A percentile compares a stretch with the other conserved stretches of the same genome.
These are phyloP conservation scores for Sebastolobus alascanus DNA, from an alignment of 2,797 vertebrate genomes.

Conservation along the genomic window DNA sequence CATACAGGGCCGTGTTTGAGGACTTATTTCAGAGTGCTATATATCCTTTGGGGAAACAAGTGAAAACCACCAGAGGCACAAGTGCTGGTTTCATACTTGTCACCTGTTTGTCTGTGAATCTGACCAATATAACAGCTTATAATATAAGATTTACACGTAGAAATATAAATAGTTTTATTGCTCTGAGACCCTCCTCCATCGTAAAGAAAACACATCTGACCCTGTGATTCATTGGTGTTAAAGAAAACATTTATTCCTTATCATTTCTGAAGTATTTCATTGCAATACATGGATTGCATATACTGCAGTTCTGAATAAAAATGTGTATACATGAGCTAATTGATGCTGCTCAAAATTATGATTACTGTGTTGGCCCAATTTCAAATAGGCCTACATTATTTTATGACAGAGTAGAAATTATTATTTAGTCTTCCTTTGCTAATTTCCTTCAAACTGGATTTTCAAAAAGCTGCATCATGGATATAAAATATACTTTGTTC, in stretches of 20 bases:
- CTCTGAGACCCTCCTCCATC: not conserved
- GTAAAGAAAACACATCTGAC: not conserved
- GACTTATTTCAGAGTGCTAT: slow-evolving; percentile 5
- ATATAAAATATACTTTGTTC: not conserved
- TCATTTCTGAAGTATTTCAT: not conserved
- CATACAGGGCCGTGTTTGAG: not conserved
- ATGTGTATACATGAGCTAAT: not conserved
- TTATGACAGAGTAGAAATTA: not conserved
- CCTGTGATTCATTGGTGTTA: too few species aligned
- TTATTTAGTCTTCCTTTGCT: not conserved
- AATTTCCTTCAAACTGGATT: not conserved
- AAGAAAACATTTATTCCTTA: not conserved
- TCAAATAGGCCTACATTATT: not conserved
- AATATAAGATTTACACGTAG: not conserved
- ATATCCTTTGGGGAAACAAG: not conserved
- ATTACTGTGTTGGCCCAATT: not conserved
- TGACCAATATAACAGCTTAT: not conserved
- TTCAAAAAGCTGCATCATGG: not conserved
- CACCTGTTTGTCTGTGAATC: slow-evolving; percentile 10
- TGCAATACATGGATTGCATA: not conserved
- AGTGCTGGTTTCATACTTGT: not conserved
- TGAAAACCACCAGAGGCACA: not conserved
- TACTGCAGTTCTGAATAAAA: not conserved
- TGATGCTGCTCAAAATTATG: not conserved
- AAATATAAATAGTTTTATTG: slow-evolving; percentile 10